Evolutionary conservation across 2,888 invertebrate genomes (phyloP), one percentile per base, ranked within the genome.

Genomic region (Phortica okadai): DNA sequence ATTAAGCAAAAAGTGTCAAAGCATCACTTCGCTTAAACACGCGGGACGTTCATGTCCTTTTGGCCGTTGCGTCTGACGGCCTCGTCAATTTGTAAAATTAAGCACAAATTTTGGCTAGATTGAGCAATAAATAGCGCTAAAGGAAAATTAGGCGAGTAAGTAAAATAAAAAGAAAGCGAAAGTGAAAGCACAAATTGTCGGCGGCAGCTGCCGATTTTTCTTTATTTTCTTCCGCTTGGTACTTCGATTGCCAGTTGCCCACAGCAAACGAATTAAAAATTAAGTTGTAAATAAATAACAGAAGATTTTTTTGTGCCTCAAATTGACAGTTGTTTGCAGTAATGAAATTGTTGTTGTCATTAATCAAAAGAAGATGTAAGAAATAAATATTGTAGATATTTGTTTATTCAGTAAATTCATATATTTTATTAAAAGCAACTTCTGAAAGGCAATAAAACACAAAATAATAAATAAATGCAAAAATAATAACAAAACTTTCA

Each of bases 401-500:
- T 56, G 16, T 56, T 56, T 56, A 56, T 7, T 56, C 6, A 64
- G 64, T 64, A 21, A 64, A 21, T 64, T 64, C n/a, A 11, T 21
- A 14, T 8, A 21, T 6, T 58, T 6, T 16, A 21, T 59, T 16
- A 16, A 16, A 1, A 58, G 21, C 1, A 50, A 50, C 10, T 50
- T 11, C 16, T 25, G 7, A 72, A 56, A 72, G 14, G 16, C 33
- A 56, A 70, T 56, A 56, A 56, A 54, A 33, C 25, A 72, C 11
- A 25, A 72, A 72, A 33, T 56, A 41, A 54, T 33, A 42, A 62
- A 21, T 6, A 33, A 44, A 42, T 59, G 44, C 21, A 44, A 58
- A 73, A 45, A 16, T 44, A 74, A 74, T 6, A 21, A 50, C 25
- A 21, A 78, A 81, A 83, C 84, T 81, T 81, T 79, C 80, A 79